Percentiles rank a stretch among this genome's conserved stretches.
Evolutionary conservation across 2,113 vertebrate genomes (phyloP).

Genomic region (Brachirus orientalis): DNA sequence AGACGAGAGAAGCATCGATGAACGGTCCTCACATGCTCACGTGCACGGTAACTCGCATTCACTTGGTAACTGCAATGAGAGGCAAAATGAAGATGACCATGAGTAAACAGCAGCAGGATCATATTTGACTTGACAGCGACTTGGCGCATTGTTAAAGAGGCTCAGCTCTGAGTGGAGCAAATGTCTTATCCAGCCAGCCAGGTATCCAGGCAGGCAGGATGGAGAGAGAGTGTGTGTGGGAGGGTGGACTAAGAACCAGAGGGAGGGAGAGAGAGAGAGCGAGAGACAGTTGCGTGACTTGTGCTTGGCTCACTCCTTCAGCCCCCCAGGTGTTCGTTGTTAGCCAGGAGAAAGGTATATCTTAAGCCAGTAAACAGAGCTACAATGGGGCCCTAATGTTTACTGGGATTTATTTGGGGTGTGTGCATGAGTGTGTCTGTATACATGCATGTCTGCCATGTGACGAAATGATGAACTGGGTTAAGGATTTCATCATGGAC

Average conservation of each 20-base stretch:
- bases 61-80: neutral
- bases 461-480: neutral
- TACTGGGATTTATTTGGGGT: conserved; percentile 19
- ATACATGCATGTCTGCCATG: conserved; percentile 1
- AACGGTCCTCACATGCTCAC: no score
- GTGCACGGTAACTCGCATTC: neutral
- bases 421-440: conserved; percentile 3
- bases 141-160: conserved; percentile 65
- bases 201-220: conserved; percentile 40
- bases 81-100: conserved; percentile 13
- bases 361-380: conserved; percentile 78
- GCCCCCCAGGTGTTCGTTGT: conserved; percentile 73
- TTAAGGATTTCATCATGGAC: neutral
- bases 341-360: conserved; percentile 77
- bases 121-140: conserved; percentile 37
- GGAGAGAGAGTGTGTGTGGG: conserved; percentile 23
- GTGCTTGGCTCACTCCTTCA: conserved; percentile 68
- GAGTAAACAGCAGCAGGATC: conserved; percentile 22
- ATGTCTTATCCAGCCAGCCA: conserved; percentile 59
- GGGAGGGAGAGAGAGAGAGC: conserved; percentile 17
- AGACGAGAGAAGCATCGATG: conserved; percentile 28
- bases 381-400: conserved; percentile 23
- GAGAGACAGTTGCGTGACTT: conserved; percentile 79
- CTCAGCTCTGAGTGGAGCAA: conserved; percentile 57
- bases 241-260: conserved; percentile 20